phyloP scores from a whole-genome alignment of 2,888 invertebrate genomes.

The Aporophyla nigra region DNA sequence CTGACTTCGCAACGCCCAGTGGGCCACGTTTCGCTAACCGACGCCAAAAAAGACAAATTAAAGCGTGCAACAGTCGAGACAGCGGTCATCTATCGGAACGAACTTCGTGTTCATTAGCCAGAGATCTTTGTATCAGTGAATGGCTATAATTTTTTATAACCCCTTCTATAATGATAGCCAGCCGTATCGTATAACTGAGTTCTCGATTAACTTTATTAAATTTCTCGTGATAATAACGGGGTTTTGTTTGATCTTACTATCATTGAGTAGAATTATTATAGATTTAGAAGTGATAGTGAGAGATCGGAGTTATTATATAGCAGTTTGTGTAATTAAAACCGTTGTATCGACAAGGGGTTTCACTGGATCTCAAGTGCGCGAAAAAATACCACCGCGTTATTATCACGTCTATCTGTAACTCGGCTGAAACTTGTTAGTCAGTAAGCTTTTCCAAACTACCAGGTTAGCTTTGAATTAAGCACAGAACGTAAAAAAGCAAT shows the following conservation, averaged over 20 bases:
- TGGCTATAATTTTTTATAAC: constrained; percentile 60
- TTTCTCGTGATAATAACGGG: constrained; percentile 49
- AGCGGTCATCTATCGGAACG: constrained; percentile 63
- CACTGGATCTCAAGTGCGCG: too few relatives aligned
- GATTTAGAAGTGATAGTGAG: constrained; percentile 2
- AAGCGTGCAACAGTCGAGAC: constrained; percentile 50
- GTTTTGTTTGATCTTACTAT: constrained; percentile 43
- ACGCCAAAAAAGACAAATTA: constrained; percentile 51
- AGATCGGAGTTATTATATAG: background rate
- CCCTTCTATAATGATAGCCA: constrained; percentile 53
- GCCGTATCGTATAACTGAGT: constrained; percentile 54
- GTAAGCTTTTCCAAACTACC: background rate
- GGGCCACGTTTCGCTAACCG: constrained; percentile 31
- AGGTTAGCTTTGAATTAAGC: background rate
- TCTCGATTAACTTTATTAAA: constrained; percentile 57
- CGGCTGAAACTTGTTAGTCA: background rate
- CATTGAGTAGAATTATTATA: constrained; percentile 31
- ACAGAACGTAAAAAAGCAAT: constrained; percentile 29
- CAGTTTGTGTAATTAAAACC: too few relatives aligned
- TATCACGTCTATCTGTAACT: too few relatives aligned
- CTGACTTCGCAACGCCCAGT: constrained; percentile 36
- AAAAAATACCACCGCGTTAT: too few relatives aligned
- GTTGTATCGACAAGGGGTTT: too few relatives aligned
- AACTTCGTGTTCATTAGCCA: constrained; percentile 66
- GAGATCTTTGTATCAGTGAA: constrained; percentile 67